Percentiles rank a stretch among this genome's conserved stretches.
These are phyloP conservation scores for fruit fly (Drosophila melanogaster) DNA, from an alignment of 1,140 invertebrate genomes.

Conservation along the genomic window Release_6_plus_ISO1_MT NT_037436.4:22150501-22151000, in stretches of 20 bases:
- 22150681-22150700: conserved; percentile 21
- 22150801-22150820: conserved; percentile 32
- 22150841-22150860: conserved; percentile 71
- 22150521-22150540: neutral
- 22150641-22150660: conserved; percentile 24
- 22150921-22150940: conserved; percentile 37
- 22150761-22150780: conserved; percentile 45
- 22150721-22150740: neutral
- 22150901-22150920: conserved; percentile 67
- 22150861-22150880: conserved; percentile 56
- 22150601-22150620: conserved; percentile 29
- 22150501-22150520: neutral
- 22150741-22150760: conserved; percentile 1
- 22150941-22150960: conserved; percentile 10
- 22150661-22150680: conserved; percentile 42
- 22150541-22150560: neutral
- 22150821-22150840: conserved; percentile 82
- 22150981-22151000: conserved; percentile 28
- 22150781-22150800: conserved; percentile 38
- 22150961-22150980: neutral
- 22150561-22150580: neutral
- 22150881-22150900: conserved; percentile 13
- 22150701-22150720: conserved; percentile 27
- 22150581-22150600: conserved; percentile 6
- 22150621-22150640: conserved; percentile 22